These are phyloP conservation scores for Thymelicus acteon DNA, from an alignment of 2,888 invertebrate genomes.

Conservation along the genomic window DNA sequence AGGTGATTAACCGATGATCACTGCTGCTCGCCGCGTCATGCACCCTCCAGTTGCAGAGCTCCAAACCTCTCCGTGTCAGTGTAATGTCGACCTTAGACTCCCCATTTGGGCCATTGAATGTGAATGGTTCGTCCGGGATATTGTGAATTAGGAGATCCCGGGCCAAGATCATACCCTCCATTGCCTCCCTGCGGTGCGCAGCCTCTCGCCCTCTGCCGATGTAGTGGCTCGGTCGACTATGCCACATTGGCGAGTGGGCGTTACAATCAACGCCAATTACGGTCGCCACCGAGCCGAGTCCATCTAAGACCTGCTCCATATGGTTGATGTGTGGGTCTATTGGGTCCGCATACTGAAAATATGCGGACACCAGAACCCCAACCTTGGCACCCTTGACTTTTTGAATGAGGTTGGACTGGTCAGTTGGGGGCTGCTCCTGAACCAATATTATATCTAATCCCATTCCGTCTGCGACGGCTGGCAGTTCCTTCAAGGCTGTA, in stretches of 20 bases:
- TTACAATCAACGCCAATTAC: slow-evolving; percentile 21
- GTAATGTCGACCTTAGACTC: slow-evolving; percentile 39
- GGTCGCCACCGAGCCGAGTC: too few species aligned
- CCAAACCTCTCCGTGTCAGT: background rate
- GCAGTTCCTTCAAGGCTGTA: background rate
- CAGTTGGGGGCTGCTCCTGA: background rate
- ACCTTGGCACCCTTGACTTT: background rate
- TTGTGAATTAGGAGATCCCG: slow-evolving; percentile 25
- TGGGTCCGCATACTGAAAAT: too few species aligned
- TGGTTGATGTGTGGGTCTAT: too few species aligned
- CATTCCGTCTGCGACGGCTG: background rate
- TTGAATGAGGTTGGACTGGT: background rate
- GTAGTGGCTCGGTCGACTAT: slow-evolving; percentile 27
- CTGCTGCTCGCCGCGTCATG: slow-evolving; percentile 37
- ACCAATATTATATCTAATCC: background rate
- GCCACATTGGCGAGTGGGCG: slow-evolving; percentile 42
- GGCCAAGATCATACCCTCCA: slow-evolving; percentile 38
- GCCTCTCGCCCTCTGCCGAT: slow-evolving; percentile 31
- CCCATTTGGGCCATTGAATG: slow-evolving; percentile 32
- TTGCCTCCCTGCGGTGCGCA: slow-evolving; percentile 16
- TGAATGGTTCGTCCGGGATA: slow-evolving; percentile 15
- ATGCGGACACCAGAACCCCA: background rate
- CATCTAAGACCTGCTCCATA: too few species aligned
- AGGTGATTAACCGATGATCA: slow-evolving; percentile 44
- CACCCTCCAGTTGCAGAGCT: slow-evolving; percentile 22